A percentile compares a stretch with the other conserved stretches of the same genome.
These are phyloP conservation scores for Crotophaga sulcirostris DNA, from an alignment of 2,113 vertebrate species.

Conservation along the genomic window DNA sequence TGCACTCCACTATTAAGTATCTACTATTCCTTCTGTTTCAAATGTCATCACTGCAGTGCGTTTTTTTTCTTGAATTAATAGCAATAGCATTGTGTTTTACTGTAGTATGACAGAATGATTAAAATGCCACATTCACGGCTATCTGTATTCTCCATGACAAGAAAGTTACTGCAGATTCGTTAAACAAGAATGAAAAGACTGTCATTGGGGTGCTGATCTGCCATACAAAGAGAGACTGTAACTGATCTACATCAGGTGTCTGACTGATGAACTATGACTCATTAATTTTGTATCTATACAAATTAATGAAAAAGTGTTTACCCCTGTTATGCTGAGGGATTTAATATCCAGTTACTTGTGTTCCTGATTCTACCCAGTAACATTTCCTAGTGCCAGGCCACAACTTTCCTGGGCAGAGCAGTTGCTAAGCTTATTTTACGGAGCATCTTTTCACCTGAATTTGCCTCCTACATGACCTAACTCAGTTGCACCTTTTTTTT, in stretches of 20 bases:
- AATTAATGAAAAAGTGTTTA: neutral
- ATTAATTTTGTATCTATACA: neutral
- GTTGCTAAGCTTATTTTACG: neutral
- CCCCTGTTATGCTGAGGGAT: neutral
- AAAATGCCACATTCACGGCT: neutral
- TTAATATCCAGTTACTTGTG: neutral
- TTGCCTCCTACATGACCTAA: neutral
- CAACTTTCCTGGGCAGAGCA: neutral
- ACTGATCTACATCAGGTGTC: neutral
- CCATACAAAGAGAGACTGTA: neutral
- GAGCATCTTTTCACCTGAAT: neutral
- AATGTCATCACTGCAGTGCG: neutral
- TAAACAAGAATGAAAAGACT: neutral
- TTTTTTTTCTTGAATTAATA: neutral
- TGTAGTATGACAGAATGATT: neutral
- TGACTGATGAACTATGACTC: neutral
- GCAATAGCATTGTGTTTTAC: neutral
- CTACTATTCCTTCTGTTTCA: neutral
- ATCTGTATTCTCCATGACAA: neutral
- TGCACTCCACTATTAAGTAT: neutral
- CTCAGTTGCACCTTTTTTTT: fast-evolving
- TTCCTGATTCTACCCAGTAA: neutral
- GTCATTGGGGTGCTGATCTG: neutral
- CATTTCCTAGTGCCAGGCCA: neutral
- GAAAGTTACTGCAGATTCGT: neutral